phyloP scores from a whole-genome alignment of 2,113 vertebrate genomes.

The Mormoops blainvillei region DNA sequence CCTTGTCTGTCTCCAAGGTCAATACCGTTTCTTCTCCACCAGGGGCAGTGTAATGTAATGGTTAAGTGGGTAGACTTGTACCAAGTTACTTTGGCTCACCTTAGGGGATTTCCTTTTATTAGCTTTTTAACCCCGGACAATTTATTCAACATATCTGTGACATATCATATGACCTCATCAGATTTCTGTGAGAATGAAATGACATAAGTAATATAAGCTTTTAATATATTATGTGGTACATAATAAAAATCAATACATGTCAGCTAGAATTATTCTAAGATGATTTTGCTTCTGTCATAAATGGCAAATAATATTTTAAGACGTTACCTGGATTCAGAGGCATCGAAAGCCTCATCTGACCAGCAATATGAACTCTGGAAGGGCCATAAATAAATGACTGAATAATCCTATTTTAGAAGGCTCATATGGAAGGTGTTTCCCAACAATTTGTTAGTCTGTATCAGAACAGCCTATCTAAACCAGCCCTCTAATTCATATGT shows the following conservation, averaged over 20 bases:
- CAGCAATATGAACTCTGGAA: not conserved
- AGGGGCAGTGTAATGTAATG: not conserved
- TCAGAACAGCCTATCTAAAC: not conserved
- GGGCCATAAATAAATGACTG: not conserved
- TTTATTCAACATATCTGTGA: not conserved
- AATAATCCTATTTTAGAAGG: not conserved
- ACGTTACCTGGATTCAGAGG: not conserved
- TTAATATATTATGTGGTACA: not conserved
- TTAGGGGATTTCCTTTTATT: not conserved
- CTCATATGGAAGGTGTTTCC: not conserved
- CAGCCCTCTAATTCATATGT: not conserved
- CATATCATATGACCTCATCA: not conserved
- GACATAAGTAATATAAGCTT: not conserved
- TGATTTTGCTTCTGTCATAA: not conserved
- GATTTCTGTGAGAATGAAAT: not conserved
- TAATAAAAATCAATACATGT: not conserved
- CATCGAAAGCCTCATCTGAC: not conserved
- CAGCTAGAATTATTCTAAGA: not conserved
- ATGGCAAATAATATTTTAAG: not conserved
- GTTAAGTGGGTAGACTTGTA: not conserved
- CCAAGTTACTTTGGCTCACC: not conserved
- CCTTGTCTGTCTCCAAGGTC: not conserved
- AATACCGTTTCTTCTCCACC: not conserved
- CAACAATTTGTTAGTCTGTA: not conserved
- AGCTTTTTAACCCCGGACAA: not conserved